phyloP scores from a whole-genome alignment of 92 coral and sea anemone genomes.

The Bergia puertoricense region DNA sequence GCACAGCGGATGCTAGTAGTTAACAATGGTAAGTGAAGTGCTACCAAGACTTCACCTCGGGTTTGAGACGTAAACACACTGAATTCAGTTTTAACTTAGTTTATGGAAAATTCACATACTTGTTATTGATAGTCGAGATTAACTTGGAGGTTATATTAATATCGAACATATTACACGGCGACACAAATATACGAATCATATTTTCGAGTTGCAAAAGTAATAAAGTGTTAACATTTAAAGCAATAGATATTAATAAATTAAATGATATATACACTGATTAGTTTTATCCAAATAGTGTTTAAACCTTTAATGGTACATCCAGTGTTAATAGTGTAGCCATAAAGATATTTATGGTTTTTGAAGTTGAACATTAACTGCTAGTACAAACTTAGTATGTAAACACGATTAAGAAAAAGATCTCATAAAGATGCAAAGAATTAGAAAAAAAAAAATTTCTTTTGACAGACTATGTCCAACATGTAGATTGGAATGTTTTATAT shows the following conservation, averaged over 20 bases:
- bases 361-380: background rate
- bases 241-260: background rate
- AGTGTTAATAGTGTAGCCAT: background rate
- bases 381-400: no score
- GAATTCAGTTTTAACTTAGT: no score
- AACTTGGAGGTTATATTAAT: no score
- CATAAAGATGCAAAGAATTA: background rate
- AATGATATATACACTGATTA: background rate
- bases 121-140: no score
- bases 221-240: background rate
- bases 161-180: no score
- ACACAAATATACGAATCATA: no score
- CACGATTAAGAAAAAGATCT: background rate
- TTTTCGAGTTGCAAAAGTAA: background rate
- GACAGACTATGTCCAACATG: background rate
- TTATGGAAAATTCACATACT: no score
- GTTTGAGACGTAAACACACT: no score
- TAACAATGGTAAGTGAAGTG: background rate
- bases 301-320: background rate
- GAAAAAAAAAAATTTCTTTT: background rate
- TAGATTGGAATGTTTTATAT: background rate
- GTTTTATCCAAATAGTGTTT: background rate
- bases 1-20: background rate
- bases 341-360: background rate
- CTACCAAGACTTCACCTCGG: no score